A percentile compares a stretch with the other conserved stretches of the same genome.
These are phyloP conservation scores for Aurelia sp. DNA, from an alignment of 30 jellyfish, hydroid and myxozoan genomes.

Conservation along the genomic window DNA sequence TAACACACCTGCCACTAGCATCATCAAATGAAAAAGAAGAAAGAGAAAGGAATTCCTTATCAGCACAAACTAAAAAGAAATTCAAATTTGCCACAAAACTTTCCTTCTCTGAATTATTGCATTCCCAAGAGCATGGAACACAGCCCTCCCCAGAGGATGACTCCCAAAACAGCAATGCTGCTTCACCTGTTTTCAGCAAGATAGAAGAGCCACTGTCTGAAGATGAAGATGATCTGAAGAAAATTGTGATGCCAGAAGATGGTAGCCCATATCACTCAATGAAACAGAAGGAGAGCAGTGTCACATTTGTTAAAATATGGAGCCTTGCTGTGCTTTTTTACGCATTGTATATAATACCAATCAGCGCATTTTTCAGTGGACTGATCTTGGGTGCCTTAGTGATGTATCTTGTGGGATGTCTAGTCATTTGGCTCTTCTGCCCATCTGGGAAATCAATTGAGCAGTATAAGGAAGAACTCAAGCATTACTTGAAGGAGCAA, in stretches of 20 bases:
- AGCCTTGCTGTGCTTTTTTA: slow-evolving; percentile 45
- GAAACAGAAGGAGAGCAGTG: not conserved
- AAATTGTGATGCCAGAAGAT: slow-evolving; percentile 13
- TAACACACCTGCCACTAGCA: slow-evolving; percentile 72
- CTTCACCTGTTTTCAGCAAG: slow-evolving; percentile 55
- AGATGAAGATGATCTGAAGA: slow-evolving; percentile 32
- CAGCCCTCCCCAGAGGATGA: slow-evolving; percentile 53
- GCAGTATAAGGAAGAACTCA: slow-evolving; percentile 79
- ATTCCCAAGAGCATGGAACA: slow-evolving; percentile 73
- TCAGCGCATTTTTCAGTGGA: slow-evolving; percentile 47
- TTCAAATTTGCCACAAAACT: slow-evolving; percentile 63
- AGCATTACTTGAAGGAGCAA: slow-evolving; percentile 58
- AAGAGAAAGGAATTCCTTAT: not conserved
- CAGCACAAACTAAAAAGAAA: slow-evolving; percentile 62
- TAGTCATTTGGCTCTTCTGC: slow-evolving; percentile 80
- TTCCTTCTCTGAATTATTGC: slow-evolving; percentile 84
- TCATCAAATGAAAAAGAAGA: slow-evolving; percentile 31
- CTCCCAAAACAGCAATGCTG: slow-evolving; percentile 12
- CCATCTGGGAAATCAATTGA: slow-evolving; percentile 90
- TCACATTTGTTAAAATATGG: slow-evolving; percentile 58
- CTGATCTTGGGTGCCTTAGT: slow-evolving; percentile 66
- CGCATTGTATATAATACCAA: slow-evolving; percentile 38
- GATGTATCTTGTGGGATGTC: slow-evolving; percentile 84
- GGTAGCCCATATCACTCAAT: slow-evolving; percentile 1
- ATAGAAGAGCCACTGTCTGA: slow-evolving; percentile 51